Percentiles rank a stretch among this genome's conserved stretches.
Conservation (phyloP, 2,888 invertebrate genomes). For the Norana najaformis region DNA sequence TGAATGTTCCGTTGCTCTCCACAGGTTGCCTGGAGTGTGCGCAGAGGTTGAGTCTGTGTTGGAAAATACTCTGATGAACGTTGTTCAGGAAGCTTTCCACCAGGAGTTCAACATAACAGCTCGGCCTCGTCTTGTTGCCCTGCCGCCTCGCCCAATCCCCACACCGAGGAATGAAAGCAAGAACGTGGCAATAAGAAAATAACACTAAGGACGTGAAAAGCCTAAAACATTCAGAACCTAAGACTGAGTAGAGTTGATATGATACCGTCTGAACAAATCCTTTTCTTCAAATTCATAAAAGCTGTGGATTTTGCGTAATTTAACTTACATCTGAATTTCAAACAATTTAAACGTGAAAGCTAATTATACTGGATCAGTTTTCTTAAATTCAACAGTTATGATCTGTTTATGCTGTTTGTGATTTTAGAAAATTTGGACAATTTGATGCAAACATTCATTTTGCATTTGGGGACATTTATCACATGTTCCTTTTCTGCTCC, state of each 20-base stretch:
- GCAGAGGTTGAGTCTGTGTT: constrained; percentile 54
- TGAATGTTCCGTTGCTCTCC: constrained; percentile 26
- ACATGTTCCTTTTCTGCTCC: no score
- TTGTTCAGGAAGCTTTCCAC: constrained; percentile 59
- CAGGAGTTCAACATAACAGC: constrained; percentile 61
- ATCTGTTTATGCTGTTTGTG: neutral
- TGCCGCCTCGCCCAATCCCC: constrained; percentile 48
- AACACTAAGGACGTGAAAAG: neutral
- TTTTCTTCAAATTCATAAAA: neutral
- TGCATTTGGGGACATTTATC: neutral
- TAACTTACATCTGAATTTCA: neutral
- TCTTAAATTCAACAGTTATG: neutral
- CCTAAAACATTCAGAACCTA: neutral
- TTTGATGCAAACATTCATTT: neutral
- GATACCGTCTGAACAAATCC: neutral
- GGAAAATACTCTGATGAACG: constrained; percentile 60
- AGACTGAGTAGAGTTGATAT: neutral
- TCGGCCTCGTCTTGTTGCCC: constrained; percentile 59
- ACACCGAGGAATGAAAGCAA: neutral
- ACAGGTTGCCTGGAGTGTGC: constrained; percentile 57
- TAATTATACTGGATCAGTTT: neutral
- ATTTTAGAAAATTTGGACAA: neutral
- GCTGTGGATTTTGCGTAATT: neutral
- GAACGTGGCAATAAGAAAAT: no score
- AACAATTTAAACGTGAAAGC: neutral